phyloP scores from a whole-genome alignment of 2,113 vertebrate genomes.

The Anarrhichthys ocellatus region DNA sequence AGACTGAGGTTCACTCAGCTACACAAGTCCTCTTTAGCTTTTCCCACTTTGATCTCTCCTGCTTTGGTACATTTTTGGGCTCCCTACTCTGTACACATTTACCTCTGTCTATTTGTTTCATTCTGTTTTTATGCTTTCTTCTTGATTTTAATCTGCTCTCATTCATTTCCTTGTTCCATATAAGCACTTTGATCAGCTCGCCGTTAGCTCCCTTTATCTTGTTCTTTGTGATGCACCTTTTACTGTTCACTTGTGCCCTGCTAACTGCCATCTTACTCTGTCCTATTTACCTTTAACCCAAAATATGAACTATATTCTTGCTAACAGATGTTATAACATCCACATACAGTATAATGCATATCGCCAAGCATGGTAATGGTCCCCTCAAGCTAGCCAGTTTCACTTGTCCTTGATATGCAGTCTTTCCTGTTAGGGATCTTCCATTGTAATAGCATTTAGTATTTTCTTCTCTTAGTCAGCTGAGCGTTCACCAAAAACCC shows the following conservation, averaged over 20 bases:
- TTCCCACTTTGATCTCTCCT: background rate
- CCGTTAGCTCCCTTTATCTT: too few species aligned
- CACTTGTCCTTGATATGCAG: background rate
- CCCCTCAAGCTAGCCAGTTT: background rate
- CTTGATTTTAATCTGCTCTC: conserved; percentile 16
- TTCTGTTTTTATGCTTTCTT: background rate
- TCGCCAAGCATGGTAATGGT: background rate
- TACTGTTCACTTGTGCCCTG: background rate
- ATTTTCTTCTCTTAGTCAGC: background rate
- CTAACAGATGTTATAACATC: background rate
- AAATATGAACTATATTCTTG: background rate
- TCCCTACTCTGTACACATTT: background rate
- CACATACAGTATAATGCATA: background rate
- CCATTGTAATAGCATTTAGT: background rate
- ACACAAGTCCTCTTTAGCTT: background rate
- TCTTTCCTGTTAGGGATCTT: background rate
- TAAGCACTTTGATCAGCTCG: background rate
- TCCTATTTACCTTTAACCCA: background rate
- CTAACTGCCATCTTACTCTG: background rate
- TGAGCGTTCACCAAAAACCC: background rate
- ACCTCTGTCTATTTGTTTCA: background rate
- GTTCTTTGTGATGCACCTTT: background rate
- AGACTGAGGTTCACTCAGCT: background rate
- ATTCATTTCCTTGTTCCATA: background rate
- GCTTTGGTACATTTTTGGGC: too few species aligned